Base-by-base conservation (phyloP, 2,113 vertebrate genomes). In the Campylomormyrus tamandua region DNA sequence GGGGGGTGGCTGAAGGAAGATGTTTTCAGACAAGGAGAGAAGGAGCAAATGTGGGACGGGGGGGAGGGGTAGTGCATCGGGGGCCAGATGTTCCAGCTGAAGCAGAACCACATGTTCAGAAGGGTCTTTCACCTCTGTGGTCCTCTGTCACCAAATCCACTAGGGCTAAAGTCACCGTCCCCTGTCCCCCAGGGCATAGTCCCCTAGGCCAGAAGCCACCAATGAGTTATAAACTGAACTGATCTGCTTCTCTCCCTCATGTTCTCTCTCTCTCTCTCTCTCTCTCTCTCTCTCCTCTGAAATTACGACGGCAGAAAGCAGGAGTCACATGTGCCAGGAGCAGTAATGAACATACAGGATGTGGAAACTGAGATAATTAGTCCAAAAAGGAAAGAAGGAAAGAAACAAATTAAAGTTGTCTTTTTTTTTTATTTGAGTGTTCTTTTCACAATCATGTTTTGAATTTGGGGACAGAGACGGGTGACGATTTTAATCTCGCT, bases 281-380 rank as follows among this genome's bases (percentile, higher is more conserved):
- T 27, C 77, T 89, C 90, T 84, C 39, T 53, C 90, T 90, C 62
- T 92, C 88, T 94, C 94, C 93, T 80, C 94, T 94, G 94, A 94
- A 95, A 96, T 96, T 95, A 95, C 94, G 93, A 95, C 94, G 95
- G 96, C 95, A 89, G 95, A 95, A 95, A 96, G 95, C 94, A 96
- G 94, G 95, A 93, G 92, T 93, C 94, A 96, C 96, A 96, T 96
- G 95, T 96, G 96, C 94, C 90, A 91, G 94, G 92, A 94, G 93
- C 95, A 95, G 92, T 96, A 96, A 96, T 96, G 95, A 96, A 96
- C 95, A 96, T 96, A 96, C 95, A 96, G 95, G 92, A 95, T 95
- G 95, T 94, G 93, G 94, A 94, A 93, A 94, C 93, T 93, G 92
- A 91, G 91, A 95, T 95, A 96, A 96, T 96, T 96, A 94, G 93